Percentiles rank a stretch among this genome's conserved stretches.
Evolutionary conservation across 2,797 vertebrate species (phyloP).

Genomic region (Spondyliosoma cantharus): DNA sequence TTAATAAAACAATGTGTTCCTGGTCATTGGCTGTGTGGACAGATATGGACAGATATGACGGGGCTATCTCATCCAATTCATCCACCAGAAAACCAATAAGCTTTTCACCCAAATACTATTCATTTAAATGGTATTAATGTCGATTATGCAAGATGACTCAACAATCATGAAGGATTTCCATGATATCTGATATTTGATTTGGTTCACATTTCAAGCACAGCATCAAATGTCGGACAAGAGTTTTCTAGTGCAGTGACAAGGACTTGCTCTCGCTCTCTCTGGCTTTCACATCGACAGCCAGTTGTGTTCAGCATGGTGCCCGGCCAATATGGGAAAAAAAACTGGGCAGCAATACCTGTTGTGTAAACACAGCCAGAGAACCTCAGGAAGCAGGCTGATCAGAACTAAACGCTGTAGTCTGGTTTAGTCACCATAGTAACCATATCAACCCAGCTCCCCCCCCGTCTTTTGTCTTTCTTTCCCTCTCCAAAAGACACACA

Average conservation of each 20-base stretch:
- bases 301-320: slow-evolving; percentile 37
- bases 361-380: slow-evolving; percentile 48
- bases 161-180: not conserved
- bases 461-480: slow-evolving; percentile 22
- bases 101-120: not conserved
- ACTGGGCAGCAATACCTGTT: slow-evolving; percentile 39
- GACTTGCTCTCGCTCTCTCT: slow-evolving; percentile 28
- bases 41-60: not conserved
- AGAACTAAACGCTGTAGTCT: slow-evolving; percentile 57
- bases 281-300: slow-evolving; percentile 15
- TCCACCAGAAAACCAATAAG: not conserved
- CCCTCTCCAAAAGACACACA: slow-evolving; percentile 41
- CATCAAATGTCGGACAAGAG: not conserved
- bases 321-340: slow-evolving; percentile 38
- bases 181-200: not conserved
- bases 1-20: not conserved
- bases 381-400: slow-evolving; percentile 54
- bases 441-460: slow-evolving; percentile 49
- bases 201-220: not conserved
- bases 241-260: not conserved
- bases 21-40: not conserved
- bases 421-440: slow-evolving; percentile 72
- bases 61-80: not conserved
- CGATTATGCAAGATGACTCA: not conserved
- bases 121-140: not conserved